Evolutionary conservation across 2,113 vertebrate species (phyloP).

Genomic region (Pelmatolapia mariae): DNA sequence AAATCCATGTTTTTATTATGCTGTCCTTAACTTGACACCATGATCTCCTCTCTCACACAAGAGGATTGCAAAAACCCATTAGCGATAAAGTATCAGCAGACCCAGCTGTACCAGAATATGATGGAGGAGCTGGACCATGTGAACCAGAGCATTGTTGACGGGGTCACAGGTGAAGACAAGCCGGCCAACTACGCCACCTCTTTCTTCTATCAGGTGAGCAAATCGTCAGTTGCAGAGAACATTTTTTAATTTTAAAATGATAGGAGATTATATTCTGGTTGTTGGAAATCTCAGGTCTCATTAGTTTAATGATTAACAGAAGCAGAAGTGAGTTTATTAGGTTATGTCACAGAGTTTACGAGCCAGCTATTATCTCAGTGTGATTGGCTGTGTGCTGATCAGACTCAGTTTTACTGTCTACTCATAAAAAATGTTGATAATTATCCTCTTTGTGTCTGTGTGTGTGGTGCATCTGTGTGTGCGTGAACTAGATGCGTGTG

Average conservation of each 20-base stretch:
- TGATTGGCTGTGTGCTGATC: neutral
- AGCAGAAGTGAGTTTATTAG: neutral
- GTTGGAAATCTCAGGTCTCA: neutral
- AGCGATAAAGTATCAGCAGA: conserved; percentile 52
- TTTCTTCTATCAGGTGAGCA: conserved; percentile 72
- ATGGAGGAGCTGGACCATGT: conserved; percentile 54
- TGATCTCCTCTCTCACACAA: neutral
- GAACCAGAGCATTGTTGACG: neutral
- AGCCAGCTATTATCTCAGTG: neutral
- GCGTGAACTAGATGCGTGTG: conserved; percentile 60
- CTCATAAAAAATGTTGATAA: neutral
- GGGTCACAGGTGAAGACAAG: neutral
- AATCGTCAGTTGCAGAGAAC: neutral
- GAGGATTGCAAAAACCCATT: conserved; percentile 27
- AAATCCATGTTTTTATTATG: neutral
- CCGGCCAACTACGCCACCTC: conserved; percentile 56
- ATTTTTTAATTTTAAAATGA: neutral
- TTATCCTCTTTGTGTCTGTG: neutral
- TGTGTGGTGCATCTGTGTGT: neutral
- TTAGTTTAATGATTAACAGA: neutral
- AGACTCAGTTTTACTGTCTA: neutral
- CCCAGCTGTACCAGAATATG: conserved; percentile 40
- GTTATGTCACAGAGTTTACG: neutral
- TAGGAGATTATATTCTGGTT: neutral
- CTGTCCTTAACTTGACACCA: neutral